Conservation (phyloP, 1,140 invertebrate species). For the Pentalonia nigronervosa region DNA sequence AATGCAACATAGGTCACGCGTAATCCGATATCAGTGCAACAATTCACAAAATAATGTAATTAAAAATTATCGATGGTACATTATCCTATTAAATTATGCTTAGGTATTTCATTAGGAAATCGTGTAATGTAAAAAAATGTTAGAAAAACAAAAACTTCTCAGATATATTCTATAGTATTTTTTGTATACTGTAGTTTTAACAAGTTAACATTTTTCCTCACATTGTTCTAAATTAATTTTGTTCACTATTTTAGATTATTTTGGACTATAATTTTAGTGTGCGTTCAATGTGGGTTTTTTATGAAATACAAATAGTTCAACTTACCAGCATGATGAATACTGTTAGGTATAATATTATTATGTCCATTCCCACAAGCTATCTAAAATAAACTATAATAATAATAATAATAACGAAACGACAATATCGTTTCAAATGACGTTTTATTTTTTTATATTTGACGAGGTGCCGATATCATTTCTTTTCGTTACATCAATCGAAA, state of each 20-base stretch:
- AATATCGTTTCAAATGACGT: not conserved
- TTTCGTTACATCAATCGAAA: not conserved
- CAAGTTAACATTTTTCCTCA: not conserved
- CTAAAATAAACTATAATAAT: not conserved
- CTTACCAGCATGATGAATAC: not conserved
- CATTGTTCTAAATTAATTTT: not conserved
- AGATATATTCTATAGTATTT: not conserved
- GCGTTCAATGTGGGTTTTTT: not conserved
- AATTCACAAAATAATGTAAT: slow-evolving; percentile 22
- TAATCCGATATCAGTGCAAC: not conserved
- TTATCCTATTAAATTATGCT: not conserved
- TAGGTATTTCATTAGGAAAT: not conserved
- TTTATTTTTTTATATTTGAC: not conserved
- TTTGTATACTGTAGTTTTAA: not conserved
- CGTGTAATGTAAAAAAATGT: not conserved
- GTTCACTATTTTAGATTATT: not conserved
- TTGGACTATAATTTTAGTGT: not conserved
- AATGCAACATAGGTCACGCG: not conserved
- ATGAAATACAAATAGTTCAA: not conserved
- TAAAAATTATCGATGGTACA: slow-evolving; percentile 14
- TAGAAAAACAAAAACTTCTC: not conserved
- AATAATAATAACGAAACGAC: not conserved
- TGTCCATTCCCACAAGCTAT: not conserved
- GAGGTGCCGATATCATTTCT: not conserved
- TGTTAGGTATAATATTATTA: too few species aligned